phyloP scores from a whole-genome alignment of 1,140 invertebrate genomes.

The Portunus trituberculatus region DNA sequence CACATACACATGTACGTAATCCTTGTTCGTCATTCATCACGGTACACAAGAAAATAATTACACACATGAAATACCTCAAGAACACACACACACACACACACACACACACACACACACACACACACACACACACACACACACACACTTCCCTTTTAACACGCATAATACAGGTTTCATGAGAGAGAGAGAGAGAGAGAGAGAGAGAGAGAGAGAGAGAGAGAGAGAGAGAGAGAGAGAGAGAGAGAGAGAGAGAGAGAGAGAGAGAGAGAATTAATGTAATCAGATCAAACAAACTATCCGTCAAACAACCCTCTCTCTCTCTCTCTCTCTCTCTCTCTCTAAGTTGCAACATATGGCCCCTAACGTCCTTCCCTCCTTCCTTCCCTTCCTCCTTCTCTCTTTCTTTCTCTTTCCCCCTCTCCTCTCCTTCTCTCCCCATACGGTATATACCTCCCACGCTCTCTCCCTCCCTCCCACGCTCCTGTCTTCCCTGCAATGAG shows the following conservation, averaged over 20 bases:
- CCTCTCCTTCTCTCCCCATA: not conserved
- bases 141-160: too few species aligned
- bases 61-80: too few species aligned
- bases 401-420: not conserved
- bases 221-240: constrained; percentile 33
- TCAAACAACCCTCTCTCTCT: not conserved
- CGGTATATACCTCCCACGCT: not conserved
- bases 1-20: not conserved
- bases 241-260: constrained; percentile 35
- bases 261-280: not conserved
- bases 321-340: constrained; percentile 17
- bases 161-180: not conserved
- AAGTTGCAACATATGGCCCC: constrained; percentile 10
- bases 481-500: not conserved
- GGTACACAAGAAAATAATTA: too few species aligned
- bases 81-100: constrained; percentile 34
- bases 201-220: constrained; percentile 5
- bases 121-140: not conserved
- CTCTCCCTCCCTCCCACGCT: not conserved
- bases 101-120: constrained; percentile 35
- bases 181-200: constrained; percentile 30
- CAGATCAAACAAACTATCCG: not conserved
- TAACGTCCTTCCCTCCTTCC: not conserved
- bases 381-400: not conserved
- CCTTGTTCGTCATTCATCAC: too few species aligned